A percentile compares a stretch with the other conserved stretches of the same genome.
Evolutionary conservation across 2,113 vertebrate genomes (phyloP).

Genomic region (Rhabdomys dilectus): DNA sequence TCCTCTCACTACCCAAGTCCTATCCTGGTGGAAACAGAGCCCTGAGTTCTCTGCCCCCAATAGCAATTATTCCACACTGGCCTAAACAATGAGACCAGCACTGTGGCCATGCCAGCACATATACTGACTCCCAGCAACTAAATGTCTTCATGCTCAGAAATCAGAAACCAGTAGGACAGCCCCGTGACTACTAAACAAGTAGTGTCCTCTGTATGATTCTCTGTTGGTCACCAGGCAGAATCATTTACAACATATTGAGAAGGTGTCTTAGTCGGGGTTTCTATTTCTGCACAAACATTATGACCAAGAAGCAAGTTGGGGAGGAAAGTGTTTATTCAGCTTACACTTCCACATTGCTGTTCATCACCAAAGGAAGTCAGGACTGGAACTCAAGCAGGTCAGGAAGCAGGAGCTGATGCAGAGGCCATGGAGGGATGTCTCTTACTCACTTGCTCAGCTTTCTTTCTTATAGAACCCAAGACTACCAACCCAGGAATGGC

Average conservation of each 20-base stretch:
- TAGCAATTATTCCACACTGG: not conserved
- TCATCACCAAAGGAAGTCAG: too few species aligned
- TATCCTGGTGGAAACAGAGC: not conserved
- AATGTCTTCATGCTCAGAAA: slow-evolving; percentile 25
- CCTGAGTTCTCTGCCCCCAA: not conserved
- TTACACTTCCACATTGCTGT: too few species aligned
- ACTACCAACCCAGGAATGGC: too few species aligned
- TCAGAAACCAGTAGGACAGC: slow-evolving; percentile 18
- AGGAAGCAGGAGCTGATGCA: too few species aligned
- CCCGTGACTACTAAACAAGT: slow-evolving; percentile 47
- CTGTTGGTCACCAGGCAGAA: too few species aligned
- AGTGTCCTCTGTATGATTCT: slow-evolving; percentile 24
- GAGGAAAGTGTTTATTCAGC: too few species aligned
- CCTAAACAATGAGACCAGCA: slow-evolving; percentile 53
- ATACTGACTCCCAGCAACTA: slow-evolving; percentile 13
- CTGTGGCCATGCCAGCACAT: slow-evolving; percentile 19
- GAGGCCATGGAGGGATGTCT: too few species aligned
- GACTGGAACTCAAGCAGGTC: too few species aligned
- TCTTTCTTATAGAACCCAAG: too few species aligned
- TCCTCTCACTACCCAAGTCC: not conserved
- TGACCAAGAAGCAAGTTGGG: too few species aligned
- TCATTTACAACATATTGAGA: not conserved
- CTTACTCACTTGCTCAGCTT: too few species aligned
- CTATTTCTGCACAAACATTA: too few species aligned
- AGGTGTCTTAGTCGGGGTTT: not conserved